phyloP scores from a whole-genome alignment of 2,113 vertebrate species.

The Campylomormyrus tamandua region DNA sequence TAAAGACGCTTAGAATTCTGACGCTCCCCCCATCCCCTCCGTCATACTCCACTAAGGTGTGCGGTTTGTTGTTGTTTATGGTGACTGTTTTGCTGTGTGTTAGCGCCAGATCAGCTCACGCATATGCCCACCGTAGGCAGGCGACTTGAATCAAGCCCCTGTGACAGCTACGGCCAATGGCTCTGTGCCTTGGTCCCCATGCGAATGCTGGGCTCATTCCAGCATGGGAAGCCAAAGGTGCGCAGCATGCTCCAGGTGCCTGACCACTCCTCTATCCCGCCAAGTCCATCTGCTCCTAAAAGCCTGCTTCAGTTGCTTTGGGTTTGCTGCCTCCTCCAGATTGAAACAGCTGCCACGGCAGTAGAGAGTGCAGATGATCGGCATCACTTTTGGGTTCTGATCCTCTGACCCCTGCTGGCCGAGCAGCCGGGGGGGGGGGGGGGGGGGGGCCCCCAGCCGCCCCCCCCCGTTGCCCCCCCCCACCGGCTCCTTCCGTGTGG shows the following conservation, averaged over 20 bases:
- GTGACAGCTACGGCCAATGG: background rate
- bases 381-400: slow-evolving; percentile 3
- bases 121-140: background rate
- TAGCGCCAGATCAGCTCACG: background rate
- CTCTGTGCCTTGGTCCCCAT: background rate
- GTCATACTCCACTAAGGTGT: background rate
- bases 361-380: background rate
- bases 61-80: background rate
- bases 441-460: too few species aligned
- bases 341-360: background rate
- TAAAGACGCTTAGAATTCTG: background rate
- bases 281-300: background rate
- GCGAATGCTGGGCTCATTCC: background rate
- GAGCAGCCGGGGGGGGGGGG: slow-evolving; percentile 18
- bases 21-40: background rate
- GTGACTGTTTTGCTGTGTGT: background rate
- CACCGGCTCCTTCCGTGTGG: too few species aligned
- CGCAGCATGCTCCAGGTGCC: background rate
- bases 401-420: slow-evolving; percentile 24
- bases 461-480: too few species aligned
- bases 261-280: background rate
- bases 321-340: background rate
- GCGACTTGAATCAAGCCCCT: background rate
- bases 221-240: background rate
- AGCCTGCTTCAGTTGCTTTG: background rate